Base-by-base conservation (phyloP, 2,113 vertebrate genomes). In the Lipophrys pholis region DNA sequence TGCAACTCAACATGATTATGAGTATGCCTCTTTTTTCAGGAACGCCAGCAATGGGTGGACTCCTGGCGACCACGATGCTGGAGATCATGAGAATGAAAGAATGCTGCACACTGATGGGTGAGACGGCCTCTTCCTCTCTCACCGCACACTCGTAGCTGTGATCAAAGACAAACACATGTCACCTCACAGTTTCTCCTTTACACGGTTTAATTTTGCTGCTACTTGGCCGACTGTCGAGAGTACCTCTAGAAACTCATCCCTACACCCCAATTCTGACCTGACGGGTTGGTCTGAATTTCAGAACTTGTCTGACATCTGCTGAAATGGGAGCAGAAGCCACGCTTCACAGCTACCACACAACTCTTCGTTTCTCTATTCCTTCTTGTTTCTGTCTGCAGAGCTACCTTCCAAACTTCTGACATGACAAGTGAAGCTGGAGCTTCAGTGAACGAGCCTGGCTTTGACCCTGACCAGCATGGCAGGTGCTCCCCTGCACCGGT, bases 321-420 rank as follows among this genome's bases (percentile, higher is more conserved):
- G 9, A 14, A 69, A 58, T 58, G 48, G 36, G 48, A 69, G 62
- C 21, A 41, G 12, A 76, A 71, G 69, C 46, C 1, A 5, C 56
- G 15, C 17, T 52, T 61, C 67, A 54, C 69, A 55, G 21, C 61
- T 54, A 41, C 30, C 62, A 38, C 60, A 54, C 65, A 36, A 35
- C 58, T 14, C 35, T 48, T 81, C 30, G 55, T 16, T 48, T 74
- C 36, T 78, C 58, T 36, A 11, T 79, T 66, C 21, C 56, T 66
- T 59, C 36, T 60, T 81, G 56, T 84, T 73, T 77, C 53, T 60
- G 57, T 80, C 67, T 84, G 14, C 52, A 91, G 80, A 65, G 40
- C 39, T 69, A 46, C 41, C 59, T 10, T 7, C 15, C 61, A 0
- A 53, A 1, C 0, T 16, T 52, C 5, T 49, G 58, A 82, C 55